Evolutionary conservation across 2,888 invertebrate genomes (phyloP), one percentile per base, ranked within the genome.

Genomic region (Dicranocentrus wangi): DNA sequence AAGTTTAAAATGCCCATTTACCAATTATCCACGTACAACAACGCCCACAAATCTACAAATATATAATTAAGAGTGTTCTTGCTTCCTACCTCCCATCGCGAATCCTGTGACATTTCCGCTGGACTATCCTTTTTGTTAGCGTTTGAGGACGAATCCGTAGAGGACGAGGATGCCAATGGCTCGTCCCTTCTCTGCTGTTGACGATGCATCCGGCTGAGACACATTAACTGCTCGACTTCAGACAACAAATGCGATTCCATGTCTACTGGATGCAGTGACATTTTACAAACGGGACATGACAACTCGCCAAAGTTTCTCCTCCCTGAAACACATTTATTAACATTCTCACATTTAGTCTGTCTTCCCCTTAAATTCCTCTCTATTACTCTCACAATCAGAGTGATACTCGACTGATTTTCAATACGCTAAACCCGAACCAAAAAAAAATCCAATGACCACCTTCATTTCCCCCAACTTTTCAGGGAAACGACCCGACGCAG

Each of bases 241-340:
- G 94, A 91, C 63, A 92, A 90, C 85, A 95, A 92, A 89, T 97
- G 97, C 27, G 93, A 90, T 86, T 95, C 94, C n/a, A 96, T 90
- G 88, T 97, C 97, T 1, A 93, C 93, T 1, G 93, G 92, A 63
- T 95, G 90, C 55, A 97, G 91, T 1, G 95, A 95, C 82, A 94
- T 92, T 83, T 96, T 94, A 88, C 97, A 97, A 0, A 95, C 94
- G 0, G 97, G 97, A 88, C 97, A 97, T 88, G 92, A 94, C n/a
- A 85, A 19, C 39, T 84, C 84, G 51, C 85, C 85, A 51, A 77
- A 78, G 42, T 79, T 81, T 28, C 86, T 69, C 72, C 84, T 81
- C 66, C 86, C 86, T 87, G 73, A 15, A 77, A 81, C 51, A 39
- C 39, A 13, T n/a, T n/a, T n/a, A n/a, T n/a, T n/a, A n/a, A n/a